Percentiles rank a stretch among this genome's conserved stretches.
phyloP scores from a whole-genome alignment of 2,888 invertebrate species.

The Rotaria macrura region DNA sequence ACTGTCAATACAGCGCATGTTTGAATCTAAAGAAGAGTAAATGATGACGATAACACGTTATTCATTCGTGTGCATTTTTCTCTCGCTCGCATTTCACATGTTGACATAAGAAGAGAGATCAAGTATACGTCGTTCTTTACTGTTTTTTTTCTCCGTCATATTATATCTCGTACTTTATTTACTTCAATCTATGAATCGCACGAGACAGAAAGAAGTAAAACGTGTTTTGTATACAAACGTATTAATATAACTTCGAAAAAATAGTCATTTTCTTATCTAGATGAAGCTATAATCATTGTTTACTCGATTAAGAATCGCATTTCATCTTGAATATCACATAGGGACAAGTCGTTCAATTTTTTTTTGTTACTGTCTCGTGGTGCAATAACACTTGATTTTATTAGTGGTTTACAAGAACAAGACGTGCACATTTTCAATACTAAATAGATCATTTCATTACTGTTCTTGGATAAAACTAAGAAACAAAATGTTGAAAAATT shows the following conservation, averaged over 20 bases:
- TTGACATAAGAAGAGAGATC: not conserved
- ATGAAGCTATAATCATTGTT: too few species aligned
- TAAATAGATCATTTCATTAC: too few species aligned
- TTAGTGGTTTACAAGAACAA: too few species aligned
- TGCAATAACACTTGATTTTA: too few species aligned
- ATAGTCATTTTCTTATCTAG: not conserved
- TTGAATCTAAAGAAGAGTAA: not conserved
- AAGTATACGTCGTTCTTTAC: not conserved
- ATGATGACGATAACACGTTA: not conserved
- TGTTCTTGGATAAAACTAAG: too few species aligned
- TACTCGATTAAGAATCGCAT: not conserved
- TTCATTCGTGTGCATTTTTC: not conserved
- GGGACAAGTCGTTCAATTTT: too few species aligned
- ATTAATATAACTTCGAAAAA: not conserved
- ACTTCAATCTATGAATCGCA: not conserved
- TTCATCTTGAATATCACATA: too few species aligned
- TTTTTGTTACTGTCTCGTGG: too few species aligned
- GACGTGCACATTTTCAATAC: too few species aligned
- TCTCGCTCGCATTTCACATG: not conserved
- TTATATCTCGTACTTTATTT: not conserved
- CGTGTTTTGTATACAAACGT: not conserved
- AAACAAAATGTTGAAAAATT: too few species aligned
- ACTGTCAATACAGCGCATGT: not conserved
- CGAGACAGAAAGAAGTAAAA: not conserved
- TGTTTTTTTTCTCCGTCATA: not conserved